Evolutionary conservation across 1,140 invertebrate genomes (phyloP), one percentile per base, ranked within the genome.

Genomic region (Xylocopa sonorina): DNA sequence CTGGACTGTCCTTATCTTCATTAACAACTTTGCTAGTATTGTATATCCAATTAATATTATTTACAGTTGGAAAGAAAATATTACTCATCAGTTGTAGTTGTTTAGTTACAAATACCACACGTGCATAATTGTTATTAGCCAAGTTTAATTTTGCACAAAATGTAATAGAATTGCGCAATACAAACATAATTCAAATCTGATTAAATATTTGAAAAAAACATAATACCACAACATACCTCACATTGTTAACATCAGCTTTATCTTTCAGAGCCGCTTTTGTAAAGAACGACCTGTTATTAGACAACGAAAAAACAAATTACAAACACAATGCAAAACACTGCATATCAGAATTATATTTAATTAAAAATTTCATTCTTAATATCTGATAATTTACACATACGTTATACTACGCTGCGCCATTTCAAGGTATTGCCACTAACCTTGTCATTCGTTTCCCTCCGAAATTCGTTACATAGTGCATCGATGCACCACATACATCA

Each of bases 361-460:
- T 38, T 55, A 73, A 62, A 9, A 3, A 21, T 38, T 53, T 68
- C 34, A 46, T 51, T 76, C 7, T 10, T 34, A 27, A 29, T 51
- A 38, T 66, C 14, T n/a, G 38, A 43, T 32, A 29, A 14, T 48
- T 12, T 63, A n/a, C n/a, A 88, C 86, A 86, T 72, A 90, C 89
- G 86, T 89, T 87, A 90, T 90, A 53, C 83, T 87, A 50, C 88
- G 87, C 43, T 90, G 89, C 41, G 88, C 75, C 89, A 90, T 90
- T 85, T 81, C 84, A 53, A 29, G 67, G 51, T 57, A 18, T 81
- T 85, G 84, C 43, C 82, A 78, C 3, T 34, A 38, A 83, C 78
- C 78, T 86, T 38, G 9, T 5, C 24, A 38, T 24, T 0, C 7
- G 24, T 18, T 71, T 60, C 66, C 60, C 75, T 46, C 57, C 21